A percentile compares a stretch with the other conserved stretches of the same genome.
Conservation (phyloP, 2,113 vertebrate genomes). For the Pomatorhinus ruficollis region DNA sequence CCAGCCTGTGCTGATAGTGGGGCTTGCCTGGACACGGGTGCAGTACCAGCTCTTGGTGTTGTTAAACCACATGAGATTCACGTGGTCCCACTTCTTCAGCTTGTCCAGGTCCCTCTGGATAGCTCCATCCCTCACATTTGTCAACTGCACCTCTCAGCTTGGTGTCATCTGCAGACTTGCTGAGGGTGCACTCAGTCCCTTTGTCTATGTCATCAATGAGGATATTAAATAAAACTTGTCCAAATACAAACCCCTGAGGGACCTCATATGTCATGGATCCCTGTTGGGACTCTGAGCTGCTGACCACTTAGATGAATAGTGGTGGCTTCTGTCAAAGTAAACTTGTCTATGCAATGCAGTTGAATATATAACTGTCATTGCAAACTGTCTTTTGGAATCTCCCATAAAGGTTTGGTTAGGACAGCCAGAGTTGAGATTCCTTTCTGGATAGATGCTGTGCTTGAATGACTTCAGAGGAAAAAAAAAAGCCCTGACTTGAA, state of each 20-base stretch:
- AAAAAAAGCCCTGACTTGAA: background rate
- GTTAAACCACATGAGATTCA: background rate
- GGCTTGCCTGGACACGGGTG: background rate
- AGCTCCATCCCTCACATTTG: background rate
- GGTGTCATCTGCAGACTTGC: background rate
- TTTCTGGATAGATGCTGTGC: background rate
- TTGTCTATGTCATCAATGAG: background rate
- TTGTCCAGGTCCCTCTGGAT: background rate
- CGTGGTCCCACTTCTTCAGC: background rate
- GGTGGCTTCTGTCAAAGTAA: background rate
- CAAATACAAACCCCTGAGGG: background rate
- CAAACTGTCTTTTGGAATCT: slow-evolving; percentile 21
- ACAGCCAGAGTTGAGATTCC: background rate
- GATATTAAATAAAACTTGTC: background rate
- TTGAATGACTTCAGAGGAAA: background rate
- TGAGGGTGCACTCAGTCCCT: background rate
- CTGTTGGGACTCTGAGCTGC: rapidly evolving
- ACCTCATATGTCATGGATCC: background rate
- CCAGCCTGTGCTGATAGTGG: background rate
- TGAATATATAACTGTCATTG: background rate
- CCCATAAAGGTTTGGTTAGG: slow-evolving; percentile 9
- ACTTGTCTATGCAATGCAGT: background rate
- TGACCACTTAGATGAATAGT: background rate
- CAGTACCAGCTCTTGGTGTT: background rate
- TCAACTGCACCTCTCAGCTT: background rate